A percentile compares a stretch with the other conserved stretches of the same genome.
phyloP scores from a whole-genome alignment of 2,797 vertebrate species.

The Agapornis canus region DNA sequence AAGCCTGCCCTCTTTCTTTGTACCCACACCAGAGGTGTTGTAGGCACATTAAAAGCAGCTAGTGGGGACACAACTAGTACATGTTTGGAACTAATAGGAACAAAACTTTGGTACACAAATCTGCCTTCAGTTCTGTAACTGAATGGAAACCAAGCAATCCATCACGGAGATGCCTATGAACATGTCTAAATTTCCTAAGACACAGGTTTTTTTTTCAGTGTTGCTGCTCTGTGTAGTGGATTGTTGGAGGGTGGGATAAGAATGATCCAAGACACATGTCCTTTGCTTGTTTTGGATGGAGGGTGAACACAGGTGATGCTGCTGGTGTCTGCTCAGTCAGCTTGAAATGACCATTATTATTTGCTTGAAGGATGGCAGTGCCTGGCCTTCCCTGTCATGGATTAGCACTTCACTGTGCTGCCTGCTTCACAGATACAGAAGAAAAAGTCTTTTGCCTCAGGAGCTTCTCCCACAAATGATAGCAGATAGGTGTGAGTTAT shows the following conservation, averaged over 20 bases:
- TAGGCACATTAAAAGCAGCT: neutral
- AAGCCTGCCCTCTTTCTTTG: neutral
- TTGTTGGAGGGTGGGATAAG: neutral
- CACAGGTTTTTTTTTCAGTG: neutral
- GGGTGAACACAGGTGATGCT: neutral
- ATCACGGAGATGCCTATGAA: neutral
- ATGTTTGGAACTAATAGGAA: neutral
- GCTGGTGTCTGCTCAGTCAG: neutral
- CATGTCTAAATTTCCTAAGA: neutral
- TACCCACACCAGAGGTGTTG: neutral
- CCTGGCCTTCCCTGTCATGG: neutral
- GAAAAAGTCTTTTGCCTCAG: neutral
- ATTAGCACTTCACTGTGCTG: neutral
- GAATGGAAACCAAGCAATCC: neutral
- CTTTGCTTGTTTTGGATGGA: neutral
- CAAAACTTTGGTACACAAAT: neutral
- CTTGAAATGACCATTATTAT: neutral
- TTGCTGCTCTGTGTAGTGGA: neutral
- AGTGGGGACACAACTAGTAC: neutral
- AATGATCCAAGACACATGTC: neutral
- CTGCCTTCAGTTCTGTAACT: neutral
- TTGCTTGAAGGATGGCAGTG: neutral
- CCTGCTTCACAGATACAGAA: neutral
- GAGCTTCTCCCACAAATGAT: neutral
- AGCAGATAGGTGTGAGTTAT: neutral